Conservation (phyloP, 2,113 vertebrate species). For the Marmota flaviventris region DNA sequence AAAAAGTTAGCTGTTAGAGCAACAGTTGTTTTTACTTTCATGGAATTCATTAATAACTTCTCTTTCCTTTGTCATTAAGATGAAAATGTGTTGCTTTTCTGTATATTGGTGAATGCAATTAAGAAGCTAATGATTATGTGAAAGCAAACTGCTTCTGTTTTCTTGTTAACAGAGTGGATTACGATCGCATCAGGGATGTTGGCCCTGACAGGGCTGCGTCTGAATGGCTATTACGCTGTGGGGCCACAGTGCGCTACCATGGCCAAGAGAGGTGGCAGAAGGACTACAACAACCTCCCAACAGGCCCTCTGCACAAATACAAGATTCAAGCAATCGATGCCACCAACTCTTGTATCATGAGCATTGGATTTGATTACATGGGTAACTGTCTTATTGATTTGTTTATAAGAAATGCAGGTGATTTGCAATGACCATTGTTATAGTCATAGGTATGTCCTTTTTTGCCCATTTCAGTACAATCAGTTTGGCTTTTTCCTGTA, state of each 20-base stretch:
- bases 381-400: conserved; percentile 86
- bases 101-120: rapidly evolving
- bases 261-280: conserved; percentile 95
- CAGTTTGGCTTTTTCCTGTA: conserved; percentile 18
- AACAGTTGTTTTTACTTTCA: not conserved
- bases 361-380: conserved; percentile 94
- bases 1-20: not conserved
- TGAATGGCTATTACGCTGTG: conserved; percentile 97
- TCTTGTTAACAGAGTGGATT: conserved; percentile 91
- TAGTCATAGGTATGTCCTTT: not conserved
- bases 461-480: not conserved
- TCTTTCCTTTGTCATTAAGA: not conserved
- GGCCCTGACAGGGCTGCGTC: conserved; percentile 96
- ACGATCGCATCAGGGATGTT: conserved; percentile 92
- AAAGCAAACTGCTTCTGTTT: not conserved
- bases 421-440: not conserved
- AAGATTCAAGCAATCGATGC: conserved; percentile 96
- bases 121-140: rapidly evolving
- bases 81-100: not conserved
- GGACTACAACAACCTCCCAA: conserved; percentile 96
- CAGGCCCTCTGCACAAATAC: conserved; percentile 91
- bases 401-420: not conserved
- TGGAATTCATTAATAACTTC: not conserved
- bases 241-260: conserved; percentile 92
- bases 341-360: conserved; percentile 98